Evolutionary conservation across 2,113 vertebrate species (phyloP), one percentile per base, ranked within the genome.

Genomic region (Perca fluviatilis): DNA sequence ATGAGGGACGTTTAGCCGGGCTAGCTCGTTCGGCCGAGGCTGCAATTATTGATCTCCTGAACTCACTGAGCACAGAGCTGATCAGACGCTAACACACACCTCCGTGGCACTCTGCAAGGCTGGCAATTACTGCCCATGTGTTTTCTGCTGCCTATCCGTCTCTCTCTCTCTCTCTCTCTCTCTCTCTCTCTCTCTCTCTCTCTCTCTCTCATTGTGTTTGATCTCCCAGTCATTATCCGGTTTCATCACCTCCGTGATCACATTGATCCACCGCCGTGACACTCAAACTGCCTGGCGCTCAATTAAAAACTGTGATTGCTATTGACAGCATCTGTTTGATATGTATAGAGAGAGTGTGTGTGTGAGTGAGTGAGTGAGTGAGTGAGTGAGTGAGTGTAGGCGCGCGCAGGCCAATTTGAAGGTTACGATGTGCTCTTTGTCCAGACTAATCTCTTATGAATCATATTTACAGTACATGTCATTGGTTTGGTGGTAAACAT

Each of bases 281-380:
- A 16, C 61, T 80, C 56, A 50, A 18, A 33, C 19, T 18, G 50
- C 53, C 58, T 1, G 18, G 2, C 3, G 61, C 72, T 73, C 81
- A 80, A 72, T 80, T 83, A 63, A 80, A 64, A 83, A 51, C 36
- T 57, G 18, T 13, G 49, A 80, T 69, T 77, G 53, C 65, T 56
- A 76, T 67, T 3, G 71, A 79, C 53, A 8, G 0, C 50, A 12
- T 25, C 43, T 27, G 51, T 77, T 61, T 82, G 68, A 73, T n/a
- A 30, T 54, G 69, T 7, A 6, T 33, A 40, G 10, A 14, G 65
- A 27, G 64, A 10, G 64, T 25, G 46, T 30, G 77, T 16, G 10
- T 19, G n/a, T 62, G 27, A 13, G 46, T 47, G 63, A 16, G 63
- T 14, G 9, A 14, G n/a, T 62, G 27, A 13, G 46, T 47, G 63